These are phyloP conservation scores for Diorhabda carinulata DNA, from an alignment of 1,140 invertebrate genomes.

Conservation along the genomic window DNA sequence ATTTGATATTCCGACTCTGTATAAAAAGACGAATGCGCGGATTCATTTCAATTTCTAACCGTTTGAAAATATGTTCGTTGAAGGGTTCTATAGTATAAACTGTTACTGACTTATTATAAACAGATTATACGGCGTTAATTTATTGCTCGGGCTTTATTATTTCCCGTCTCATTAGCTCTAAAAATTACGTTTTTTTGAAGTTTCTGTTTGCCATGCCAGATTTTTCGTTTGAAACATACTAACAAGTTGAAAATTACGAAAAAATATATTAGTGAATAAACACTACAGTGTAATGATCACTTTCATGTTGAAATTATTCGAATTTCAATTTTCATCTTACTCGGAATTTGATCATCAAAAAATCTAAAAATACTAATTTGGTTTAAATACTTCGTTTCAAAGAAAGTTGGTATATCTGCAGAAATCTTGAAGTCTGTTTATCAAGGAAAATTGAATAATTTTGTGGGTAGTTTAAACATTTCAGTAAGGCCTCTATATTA, in stretches of 20 bases:
- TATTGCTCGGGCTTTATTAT: slow-evolving; percentile 39
- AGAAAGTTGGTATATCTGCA: too few species aligned
- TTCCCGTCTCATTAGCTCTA: slow-evolving; percentile 29
- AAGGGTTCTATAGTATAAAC: slow-evolving; percentile 39
- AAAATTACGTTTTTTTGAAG: slow-evolving; percentile 22
- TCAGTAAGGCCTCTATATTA: too few species aligned
- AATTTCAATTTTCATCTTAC: background rate
- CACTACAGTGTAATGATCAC: too few species aligned
- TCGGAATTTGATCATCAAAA: too few species aligned
- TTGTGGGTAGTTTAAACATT: too few species aligned
- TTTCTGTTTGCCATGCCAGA: background rate
- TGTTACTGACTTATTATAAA: slow-evolving; percentile 41
- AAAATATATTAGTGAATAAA: too few species aligned
- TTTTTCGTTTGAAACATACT: too few species aligned
- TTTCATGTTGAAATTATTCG: background rate
- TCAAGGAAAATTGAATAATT: too few species aligned
- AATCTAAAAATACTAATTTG: too few species aligned
- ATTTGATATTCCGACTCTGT: background rate
- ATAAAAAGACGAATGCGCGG: background rate
- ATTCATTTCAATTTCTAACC: slow-evolving; percentile 26
- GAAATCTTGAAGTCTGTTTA: too few species aligned
- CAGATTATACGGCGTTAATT: slow-evolving; percentile 40
- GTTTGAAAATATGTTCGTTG: slow-evolving; percentile 24
- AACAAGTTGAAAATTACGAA: too few species aligned
- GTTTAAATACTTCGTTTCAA: too few species aligned